Conservation (phyloP, 1,140 invertebrate genomes). For the Anthonomus grandis region DNA sequence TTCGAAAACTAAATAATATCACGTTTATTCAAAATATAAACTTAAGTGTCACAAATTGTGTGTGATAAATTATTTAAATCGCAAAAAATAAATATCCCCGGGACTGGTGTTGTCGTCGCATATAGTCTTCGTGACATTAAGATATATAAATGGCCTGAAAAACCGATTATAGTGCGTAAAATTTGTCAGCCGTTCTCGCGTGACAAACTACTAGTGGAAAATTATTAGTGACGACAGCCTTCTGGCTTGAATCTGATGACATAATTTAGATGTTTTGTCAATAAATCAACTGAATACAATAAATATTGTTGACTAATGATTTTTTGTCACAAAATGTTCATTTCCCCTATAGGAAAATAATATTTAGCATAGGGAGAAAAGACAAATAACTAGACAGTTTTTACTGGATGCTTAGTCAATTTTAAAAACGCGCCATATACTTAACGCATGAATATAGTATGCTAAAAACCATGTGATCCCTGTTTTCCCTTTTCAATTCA, state of each 20-base stretch:
- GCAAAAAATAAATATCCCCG: too few relatives aligned
- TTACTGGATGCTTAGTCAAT: too few relatives aligned
- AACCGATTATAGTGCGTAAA: constrained; percentile 20
- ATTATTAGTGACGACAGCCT: constrained; percentile 20
- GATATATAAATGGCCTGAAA: constrained; percentile 3
- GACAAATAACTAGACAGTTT: too few relatives aligned
- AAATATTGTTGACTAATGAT: not conserved
- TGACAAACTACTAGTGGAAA: constrained; percentile 15
- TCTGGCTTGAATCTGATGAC: constrained; percentile 19
- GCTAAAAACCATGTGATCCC: not conserved
- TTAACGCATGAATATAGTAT: too few relatives aligned
- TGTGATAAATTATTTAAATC: not conserved
- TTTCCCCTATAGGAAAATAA: too few relatives aligned
- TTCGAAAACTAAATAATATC: too few relatives aligned
- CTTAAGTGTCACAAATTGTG: too few relatives aligned
- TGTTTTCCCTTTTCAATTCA: constrained; percentile 3
- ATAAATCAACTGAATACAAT: not conserved
- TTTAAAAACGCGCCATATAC: too few relatives aligned
- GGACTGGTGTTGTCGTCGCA: too few relatives aligned
- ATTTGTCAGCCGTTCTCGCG: constrained; percentile 17
- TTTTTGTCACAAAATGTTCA: not conserved
- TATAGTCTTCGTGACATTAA: constrained; percentile 2
- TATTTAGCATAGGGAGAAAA: too few relatives aligned
- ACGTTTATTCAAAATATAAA: too few relatives aligned
- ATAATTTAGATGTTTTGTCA: constrained; percentile 26